A percentile compares a stretch with the other conserved stretches of the same genome.
Conservation (phyloP, 2,888 invertebrate genomes). For the Drosophila engyochracea region DNA sequence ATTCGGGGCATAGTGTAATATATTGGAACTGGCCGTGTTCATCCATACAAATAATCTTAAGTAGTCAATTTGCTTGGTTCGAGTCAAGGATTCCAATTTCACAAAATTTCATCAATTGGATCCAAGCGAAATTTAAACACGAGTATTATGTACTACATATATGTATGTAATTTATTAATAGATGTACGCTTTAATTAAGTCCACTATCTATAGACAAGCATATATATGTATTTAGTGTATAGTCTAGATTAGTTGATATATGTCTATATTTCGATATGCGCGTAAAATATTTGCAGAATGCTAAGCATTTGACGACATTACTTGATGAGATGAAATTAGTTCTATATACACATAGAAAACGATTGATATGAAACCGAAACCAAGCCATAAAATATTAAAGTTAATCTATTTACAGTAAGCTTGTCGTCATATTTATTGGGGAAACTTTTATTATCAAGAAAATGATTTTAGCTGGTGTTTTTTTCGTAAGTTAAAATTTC, state of each 20-base stretch:
- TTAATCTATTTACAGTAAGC: constrained; percentile 55
- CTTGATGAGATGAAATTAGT: constrained; percentile 6
- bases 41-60: constrained; percentile 60
- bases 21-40: constrained; percentile 19
- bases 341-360: constrained; percentile 29
- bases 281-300: constrained; percentile 56
- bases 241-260: constrained; percentile 45
- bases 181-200: constrained; percentile 49
- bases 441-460: too few relatives aligned
- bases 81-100: constrained; percentile 28
- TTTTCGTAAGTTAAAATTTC: neutral
- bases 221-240: constrained; percentile 29
- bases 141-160: constrained; percentile 53
- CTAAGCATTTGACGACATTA: constrained; percentile 66
- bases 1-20: constrained; percentile 41
- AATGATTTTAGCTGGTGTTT: neutral
- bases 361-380: constrained; percentile 53
- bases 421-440: neutral
- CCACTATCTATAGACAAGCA: constrained; percentile 28
- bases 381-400: constrained; percentile 74
- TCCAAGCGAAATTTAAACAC: constrained; percentile 14
- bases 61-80: constrained; percentile 76
- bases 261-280: constrained; percentile 63
- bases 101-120: constrained; percentile 22
- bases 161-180: constrained; percentile 56